A percentile compares a stretch with the other conserved stretches of the same genome.
Evolutionary conservation across 2,888 invertebrate genomes (phyloP).

Genomic region (Pheosia tremula): DNA sequence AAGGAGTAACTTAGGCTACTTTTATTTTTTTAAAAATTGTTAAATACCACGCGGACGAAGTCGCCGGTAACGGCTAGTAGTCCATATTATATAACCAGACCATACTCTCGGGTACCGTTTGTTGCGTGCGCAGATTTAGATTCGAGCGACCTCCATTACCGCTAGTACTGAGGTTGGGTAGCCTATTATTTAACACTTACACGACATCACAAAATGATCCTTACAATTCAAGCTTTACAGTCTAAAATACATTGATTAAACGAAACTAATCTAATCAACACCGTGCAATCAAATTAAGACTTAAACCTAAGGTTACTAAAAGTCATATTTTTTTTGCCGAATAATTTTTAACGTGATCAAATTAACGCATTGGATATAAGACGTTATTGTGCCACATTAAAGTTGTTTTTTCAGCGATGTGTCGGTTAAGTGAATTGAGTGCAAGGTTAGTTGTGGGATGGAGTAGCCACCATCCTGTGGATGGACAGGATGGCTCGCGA

Average conservation of each 20-base stretch:
- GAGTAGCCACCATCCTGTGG: background rate
- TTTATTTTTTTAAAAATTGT: no score
- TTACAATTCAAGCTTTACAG: background rate
- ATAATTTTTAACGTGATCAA: background rate
- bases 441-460: constrained; percentile 2
- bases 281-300: background rate
- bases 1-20: no score
- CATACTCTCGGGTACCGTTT: background rate
- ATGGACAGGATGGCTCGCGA: background rate
- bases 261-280: background rate
- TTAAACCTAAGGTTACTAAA: background rate
- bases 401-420: background rate
- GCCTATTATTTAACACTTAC: background rate
- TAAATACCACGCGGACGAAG: no score
- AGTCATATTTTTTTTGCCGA: background rate
- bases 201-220: background rate
- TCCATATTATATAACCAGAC: background rate
- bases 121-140: background rate
- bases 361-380: background rate
- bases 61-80: background rate
- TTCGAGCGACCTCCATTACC: constrained; percentile 4
- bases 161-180: background rate
- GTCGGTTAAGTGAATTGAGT: background rate
- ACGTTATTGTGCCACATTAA: background rate
- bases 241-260: background rate